phyloP scores from a whole-genome alignment of 2,113 vertebrate genomes.

The Antigone vipio region DNA sequence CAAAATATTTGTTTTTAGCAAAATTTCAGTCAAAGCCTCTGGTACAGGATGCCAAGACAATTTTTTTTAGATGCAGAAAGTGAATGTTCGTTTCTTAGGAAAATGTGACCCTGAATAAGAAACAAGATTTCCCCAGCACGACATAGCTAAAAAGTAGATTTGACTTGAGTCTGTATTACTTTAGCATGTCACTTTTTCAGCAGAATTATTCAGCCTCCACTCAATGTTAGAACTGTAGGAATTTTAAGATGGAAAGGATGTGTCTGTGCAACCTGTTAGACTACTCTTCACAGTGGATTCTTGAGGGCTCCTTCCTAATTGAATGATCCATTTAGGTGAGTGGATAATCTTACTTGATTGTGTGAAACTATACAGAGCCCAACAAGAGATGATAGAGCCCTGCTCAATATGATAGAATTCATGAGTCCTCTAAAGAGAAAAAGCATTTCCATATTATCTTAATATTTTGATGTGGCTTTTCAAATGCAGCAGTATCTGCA shows the following conservation, averaged over 20 bases:
- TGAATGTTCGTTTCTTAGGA: background rate
- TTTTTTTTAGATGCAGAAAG: background rate
- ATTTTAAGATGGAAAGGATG: background rate
- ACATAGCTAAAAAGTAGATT: background rate
- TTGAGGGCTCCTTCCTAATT: background rate
- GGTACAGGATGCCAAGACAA: background rate
- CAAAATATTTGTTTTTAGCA: background rate
- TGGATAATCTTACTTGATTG: background rate
- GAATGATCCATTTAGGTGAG: background rate
- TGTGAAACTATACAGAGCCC: background rate
- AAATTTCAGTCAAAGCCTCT: background rate
- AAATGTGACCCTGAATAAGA: background rate
- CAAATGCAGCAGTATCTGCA: background rate
- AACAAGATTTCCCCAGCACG: background rate
- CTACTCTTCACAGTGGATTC: background rate
- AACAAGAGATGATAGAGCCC: background rate
- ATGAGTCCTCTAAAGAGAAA: background rate
- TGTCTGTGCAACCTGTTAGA: background rate
- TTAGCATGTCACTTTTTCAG: background rate
- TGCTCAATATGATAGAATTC: background rate
- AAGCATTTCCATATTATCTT: background rate
- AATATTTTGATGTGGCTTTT: background rate
- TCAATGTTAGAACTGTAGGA: background rate
- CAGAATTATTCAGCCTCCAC: background rate
- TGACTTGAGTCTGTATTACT: accelerated